A percentile compares a stretch with the other conserved stretches of the same genome.
phyloP scores from a whole-genome alignment of 2,113 vertebrate species.

The Malurus melanocephalus region DNA sequence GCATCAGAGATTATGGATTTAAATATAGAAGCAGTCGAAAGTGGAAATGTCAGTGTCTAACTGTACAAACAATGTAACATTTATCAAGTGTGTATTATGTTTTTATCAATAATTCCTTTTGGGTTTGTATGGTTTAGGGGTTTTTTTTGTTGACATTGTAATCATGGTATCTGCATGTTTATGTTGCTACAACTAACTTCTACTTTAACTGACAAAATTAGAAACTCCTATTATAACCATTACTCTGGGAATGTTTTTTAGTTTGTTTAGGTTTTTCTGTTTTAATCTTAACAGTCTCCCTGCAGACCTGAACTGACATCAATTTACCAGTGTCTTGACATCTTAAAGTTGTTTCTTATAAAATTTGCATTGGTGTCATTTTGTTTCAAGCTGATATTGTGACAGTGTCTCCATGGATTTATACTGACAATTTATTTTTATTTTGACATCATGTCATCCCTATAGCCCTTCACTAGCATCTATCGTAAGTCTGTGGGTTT shows the following conservation, averaged over 20 bases:
- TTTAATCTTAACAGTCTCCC: constrained; percentile 29
- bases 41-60: neutral
- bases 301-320: constrained; percentile 50
- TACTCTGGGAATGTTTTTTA: constrained; percentile 9
- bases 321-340: constrained; percentile 62
- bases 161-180: neutral
- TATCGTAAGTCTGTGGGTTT: neutral
- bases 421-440: constrained; percentile 52
- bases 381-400: constrained; percentile 56
- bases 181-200: neutral
- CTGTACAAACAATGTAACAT: neutral
- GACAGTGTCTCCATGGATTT: constrained; percentile 52
- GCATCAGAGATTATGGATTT: neutral
- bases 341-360: constrained; percentile 61
- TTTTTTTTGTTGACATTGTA: neutral
- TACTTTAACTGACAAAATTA: constrained; percentile 8
- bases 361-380: constrained; percentile 59
- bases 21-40: neutral
- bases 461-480: constrained; percentile 20
- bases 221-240: neutral
- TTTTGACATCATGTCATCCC: constrained; percentile 46
- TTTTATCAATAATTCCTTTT: neutral
- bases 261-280: constrained; percentile 48
- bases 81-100: neutral
- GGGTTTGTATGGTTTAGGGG: fast-evolving